These are phyloP conservation scores for Spisula subtruncata DNA, from an alignment of 2,888 invertebrate genomes.

Conservation along the genomic window DNA sequence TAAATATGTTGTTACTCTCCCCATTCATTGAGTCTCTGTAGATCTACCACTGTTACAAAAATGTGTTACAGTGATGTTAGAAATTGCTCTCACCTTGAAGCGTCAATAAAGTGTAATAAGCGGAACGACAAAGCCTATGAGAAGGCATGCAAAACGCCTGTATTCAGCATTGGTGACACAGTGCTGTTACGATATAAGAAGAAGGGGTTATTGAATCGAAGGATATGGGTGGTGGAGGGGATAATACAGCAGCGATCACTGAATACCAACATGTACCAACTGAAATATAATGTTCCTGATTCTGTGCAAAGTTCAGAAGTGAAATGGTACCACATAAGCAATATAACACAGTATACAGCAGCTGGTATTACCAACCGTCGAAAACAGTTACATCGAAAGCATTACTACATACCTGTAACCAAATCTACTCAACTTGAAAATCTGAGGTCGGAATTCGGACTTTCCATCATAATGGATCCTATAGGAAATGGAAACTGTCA, in stretches of 20 bases:
- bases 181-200: slow-evolving; percentile 38
- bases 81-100: no score
- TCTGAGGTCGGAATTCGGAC: slow-evolving; percentile 25
- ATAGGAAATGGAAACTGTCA: slow-evolving; percentile 35
- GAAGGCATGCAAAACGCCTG: not conserved
- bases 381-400: slow-evolving; percentile 19
- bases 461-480: not conserved
- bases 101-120: slow-evolving; percentile 28
- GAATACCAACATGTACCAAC: slow-evolving; percentile 35
- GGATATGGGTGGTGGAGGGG: slow-evolving; percentile 25
- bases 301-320: slow-evolving; percentile 26
- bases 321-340: slow-evolving; percentile 37
- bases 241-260: slow-evolving; percentile 23
- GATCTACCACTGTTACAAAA: no score
- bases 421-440: not conserved
- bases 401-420: slow-evolving; percentile 23
- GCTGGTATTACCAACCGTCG: not conserved
- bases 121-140: slow-evolving; percentile 25
- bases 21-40: no score
- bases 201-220: slow-evolving; percentile 33
- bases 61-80: no score
- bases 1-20: no score
- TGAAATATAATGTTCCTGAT: slow-evolving; percentile 27
- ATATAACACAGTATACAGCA: slow-evolving; percentile 3
- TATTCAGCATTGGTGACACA: slow-evolving; percentile 2